Conservation (phyloP, 2,888 invertebrate genomes). For the Esperia sulphurella region DNA sequence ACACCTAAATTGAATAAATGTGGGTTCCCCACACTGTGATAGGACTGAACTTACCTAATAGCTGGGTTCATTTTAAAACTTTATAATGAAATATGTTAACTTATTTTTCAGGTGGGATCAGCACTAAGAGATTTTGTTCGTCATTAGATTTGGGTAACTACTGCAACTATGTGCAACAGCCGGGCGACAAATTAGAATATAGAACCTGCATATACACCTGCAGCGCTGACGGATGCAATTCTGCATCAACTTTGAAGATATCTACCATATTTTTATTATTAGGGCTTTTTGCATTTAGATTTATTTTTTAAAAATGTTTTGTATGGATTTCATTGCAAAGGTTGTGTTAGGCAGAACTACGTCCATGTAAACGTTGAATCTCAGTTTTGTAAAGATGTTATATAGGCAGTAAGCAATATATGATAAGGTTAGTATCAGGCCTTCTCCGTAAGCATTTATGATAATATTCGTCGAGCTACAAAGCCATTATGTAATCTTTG, state of each 20-base stretch:
- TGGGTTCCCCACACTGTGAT: too few species aligned
- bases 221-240: slow-evolving; percentile 89
- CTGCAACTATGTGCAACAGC: slow-evolving; percentile 91
- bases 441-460: too few species aligned
- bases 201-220: slow-evolving; percentile 94
- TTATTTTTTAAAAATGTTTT: neutral
- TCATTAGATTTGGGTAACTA: slow-evolving; percentile 92
- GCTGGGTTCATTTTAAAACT: neutral
- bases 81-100: neutral
- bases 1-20: too few species aligned
- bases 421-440: too few species aligned
- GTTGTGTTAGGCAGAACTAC: neutral
- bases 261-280: slow-evolving; percentile 25
- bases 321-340: neutral
- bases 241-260: slow-evolving; percentile 48
- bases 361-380: too few species aligned
- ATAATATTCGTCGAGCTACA: too few species aligned
- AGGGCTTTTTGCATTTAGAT: neutral
- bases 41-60: too few species aligned
- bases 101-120: slow-evolving; percentile 88
- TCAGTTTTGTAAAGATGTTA: too few species aligned
- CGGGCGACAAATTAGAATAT: slow-evolving; percentile 91
- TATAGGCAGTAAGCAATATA: too few species aligned
- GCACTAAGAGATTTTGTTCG: slow-evolving; percentile 93
- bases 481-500: too few species aligned